Conservation (phyloP, 2,113 vertebrate species). For the Engraulis encrasicolus region DNA sequence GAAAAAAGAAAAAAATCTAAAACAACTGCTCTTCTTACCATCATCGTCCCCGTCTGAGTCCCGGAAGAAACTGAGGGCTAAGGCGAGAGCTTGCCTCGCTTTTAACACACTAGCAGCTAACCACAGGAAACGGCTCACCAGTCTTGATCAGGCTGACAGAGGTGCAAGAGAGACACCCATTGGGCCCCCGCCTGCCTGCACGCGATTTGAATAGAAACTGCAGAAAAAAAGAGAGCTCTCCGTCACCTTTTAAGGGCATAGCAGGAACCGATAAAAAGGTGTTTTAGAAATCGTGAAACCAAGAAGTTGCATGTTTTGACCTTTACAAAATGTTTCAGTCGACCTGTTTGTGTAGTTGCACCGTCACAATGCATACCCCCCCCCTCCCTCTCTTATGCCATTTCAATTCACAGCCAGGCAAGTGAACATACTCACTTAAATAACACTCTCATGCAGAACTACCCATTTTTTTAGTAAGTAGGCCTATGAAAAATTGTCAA, state of each 20-base stretch:
- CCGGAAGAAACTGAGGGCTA: conserved; percentile 68
- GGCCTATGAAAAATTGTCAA: background rate
- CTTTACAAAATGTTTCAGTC: conserved; percentile 7
- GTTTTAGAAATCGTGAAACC: conserved; percentile 30
- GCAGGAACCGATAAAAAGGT: conserved; percentile 27
- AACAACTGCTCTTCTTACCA: conserved; percentile 63
- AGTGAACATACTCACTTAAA: background rate
- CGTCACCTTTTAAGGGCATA: conserved; percentile 65
- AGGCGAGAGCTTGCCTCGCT: conserved; percentile 69
- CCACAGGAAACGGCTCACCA: conserved; percentile 72
- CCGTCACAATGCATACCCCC: background rate
- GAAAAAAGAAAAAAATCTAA: no score
- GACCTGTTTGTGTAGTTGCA: background rate
- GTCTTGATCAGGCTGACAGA: conserved; percentile 36
- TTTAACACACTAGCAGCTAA: conserved; percentile 67
- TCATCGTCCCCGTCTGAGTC: conserved; percentile 31
- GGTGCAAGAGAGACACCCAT: conserved; percentile 40
- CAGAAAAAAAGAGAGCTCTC: conserved; percentile 34
- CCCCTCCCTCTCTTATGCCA: background rate
- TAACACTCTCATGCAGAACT: background rate
- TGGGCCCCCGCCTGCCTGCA: conserved; percentile 26
- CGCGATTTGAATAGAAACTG: conserved; percentile 30
- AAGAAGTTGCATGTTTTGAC: conserved; percentile 36
- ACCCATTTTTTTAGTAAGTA: background rate
- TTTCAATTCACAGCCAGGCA: background rate